A percentile compares a stretch with the other conserved stretches of the same genome.
Conservation (phyloP, 2,113 vertebrate genomes). For the Falco punctatus region DNA sequence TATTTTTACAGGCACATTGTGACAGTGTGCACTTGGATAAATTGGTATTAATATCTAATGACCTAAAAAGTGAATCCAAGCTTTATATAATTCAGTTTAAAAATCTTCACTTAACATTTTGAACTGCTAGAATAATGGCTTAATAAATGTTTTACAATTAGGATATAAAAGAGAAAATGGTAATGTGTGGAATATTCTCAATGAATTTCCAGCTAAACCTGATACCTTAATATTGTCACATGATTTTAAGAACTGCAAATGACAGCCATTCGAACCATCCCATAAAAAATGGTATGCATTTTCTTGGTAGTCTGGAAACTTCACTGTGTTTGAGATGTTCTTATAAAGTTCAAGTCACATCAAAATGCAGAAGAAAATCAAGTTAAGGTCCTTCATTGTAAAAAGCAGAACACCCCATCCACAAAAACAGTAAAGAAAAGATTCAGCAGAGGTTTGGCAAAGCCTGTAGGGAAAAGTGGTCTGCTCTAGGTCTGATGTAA, state of each 20-base stretch:
- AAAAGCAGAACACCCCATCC: background rate
- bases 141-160: background rate
- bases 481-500: background rate
- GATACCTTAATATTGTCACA: background rate
- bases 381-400: background rate
- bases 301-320: background rate
- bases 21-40: background rate
- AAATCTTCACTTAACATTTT: background rate
- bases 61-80: background rate
- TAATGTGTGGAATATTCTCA: background rate
- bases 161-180: background rate
- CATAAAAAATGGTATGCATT: background rate
- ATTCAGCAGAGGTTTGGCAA: background rate
- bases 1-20: background rate
- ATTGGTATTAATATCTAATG: background rate
- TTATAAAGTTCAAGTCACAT: background rate
- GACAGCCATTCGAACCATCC: background rate
- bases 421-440: background rate
- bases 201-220: background rate
- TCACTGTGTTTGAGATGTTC: background rate
- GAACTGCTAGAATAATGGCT: background rate
- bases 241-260: background rate
- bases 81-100: background rate
- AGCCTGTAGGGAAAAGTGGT: background rate
- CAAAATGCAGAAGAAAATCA: background rate